Evolutionary conservation across 2,797 vertebrate species (phyloP).

Genomic region (Sparidentex hasta): DNA sequence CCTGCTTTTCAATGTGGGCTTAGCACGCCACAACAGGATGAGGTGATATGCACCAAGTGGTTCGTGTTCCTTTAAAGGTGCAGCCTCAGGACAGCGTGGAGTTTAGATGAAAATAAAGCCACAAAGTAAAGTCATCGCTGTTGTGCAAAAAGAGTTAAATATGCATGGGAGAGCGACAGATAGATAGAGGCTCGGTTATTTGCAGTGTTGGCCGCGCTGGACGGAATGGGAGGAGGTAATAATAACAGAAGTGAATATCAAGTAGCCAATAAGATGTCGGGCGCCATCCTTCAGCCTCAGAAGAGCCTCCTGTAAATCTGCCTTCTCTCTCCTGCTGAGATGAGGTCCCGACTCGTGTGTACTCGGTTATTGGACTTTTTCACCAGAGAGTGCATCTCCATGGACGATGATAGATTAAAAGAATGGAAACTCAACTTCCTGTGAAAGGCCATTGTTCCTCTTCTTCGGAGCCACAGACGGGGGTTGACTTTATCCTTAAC

Average conservation of each 20-base stretch:
- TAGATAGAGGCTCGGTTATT: slow-evolving; percentile 41
- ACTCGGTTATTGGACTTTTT: slow-evolving; percentile 20
- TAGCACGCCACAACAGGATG: slow-evolving; percentile 14
- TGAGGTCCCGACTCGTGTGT: slow-evolving; percentile 17
- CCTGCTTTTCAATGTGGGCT: slow-evolving; percentile 13
- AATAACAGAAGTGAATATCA: slow-evolving; percentile 45
- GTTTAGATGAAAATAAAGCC: slow-evolving; percentile 52
- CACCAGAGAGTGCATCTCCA: slow-evolving; percentile 8
- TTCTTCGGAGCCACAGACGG: slow-evolving; percentile 8
- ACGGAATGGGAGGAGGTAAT: slow-evolving; percentile 35
- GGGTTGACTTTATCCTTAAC: slow-evolving; percentile 2
- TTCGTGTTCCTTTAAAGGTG: slow-evolving; percentile 31
- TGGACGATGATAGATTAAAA: slow-evolving; percentile 36
- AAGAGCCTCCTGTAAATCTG: slow-evolving; percentile 32
- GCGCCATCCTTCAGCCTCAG: slow-evolving; percentile 3
- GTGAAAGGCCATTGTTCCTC: slow-evolving; percentile 10
- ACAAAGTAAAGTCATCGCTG: slow-evolving; percentile 48
- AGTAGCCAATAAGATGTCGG: slow-evolving; percentile 30
- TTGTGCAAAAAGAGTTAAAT: slow-evolving; percentile 68
- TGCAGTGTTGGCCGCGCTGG: slow-evolving; percentile 29
- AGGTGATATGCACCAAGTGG: slow-evolving; percentile 33
- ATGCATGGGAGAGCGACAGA: slow-evolving; percentile 55
- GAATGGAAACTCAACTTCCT: slow-evolving; percentile 22
- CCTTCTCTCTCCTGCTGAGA: slow-evolving; percentile 28
- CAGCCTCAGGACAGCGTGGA: slow-evolving; percentile 20